phyloP scores from a whole-genome alignment of 2,888 invertebrate genomes.

The Melipona bicolor region DNA sequence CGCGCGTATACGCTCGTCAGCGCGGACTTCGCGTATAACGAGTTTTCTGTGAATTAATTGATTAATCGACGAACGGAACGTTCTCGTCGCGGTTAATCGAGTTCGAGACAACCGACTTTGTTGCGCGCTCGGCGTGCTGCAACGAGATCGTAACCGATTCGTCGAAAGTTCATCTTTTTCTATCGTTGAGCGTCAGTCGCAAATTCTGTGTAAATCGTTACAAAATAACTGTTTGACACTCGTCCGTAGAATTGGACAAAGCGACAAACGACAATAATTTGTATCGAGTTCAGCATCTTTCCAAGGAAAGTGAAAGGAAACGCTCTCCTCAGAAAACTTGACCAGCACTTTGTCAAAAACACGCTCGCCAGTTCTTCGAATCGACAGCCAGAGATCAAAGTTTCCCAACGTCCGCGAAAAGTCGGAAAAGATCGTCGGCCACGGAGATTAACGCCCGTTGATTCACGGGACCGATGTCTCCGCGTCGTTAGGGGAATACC shows the following conservation, averaged over 20 bases:
- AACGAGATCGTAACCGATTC: neutral
- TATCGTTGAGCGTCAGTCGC: too few relatives aligned
- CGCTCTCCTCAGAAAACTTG: too few relatives aligned
- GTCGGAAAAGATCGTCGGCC: neutral
- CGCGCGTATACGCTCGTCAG: slow-evolving; percentile 2
- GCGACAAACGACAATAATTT: too few relatives aligned
- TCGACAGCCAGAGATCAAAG: too few relatives aligned
- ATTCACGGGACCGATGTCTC: slow-evolving; percentile 39
- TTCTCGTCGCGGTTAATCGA: slow-evolving; percentile 36
- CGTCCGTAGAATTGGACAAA: too few relatives aligned
- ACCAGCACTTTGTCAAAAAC: too few relatives aligned
- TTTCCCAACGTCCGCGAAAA: neutral
- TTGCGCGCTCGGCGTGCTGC: neutral
- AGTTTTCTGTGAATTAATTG: slow-evolving; percentile 39
- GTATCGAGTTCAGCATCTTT: too few relatives aligned
- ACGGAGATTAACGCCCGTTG: slow-evolving; percentile 51
- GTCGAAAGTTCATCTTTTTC: too few relatives aligned
- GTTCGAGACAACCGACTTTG: slow-evolving; percentile 19
- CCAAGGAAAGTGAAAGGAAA: too few relatives aligned
- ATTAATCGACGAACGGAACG: slow-evolving; percentile 31
- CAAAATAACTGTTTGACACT: too few relatives aligned
- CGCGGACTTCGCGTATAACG: neutral
- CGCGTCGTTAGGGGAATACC: slow-evolving; percentile 22
- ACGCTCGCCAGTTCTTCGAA: too few relatives aligned
- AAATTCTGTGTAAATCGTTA: too few relatives aligned